Evolutionary conservation across 2,113 vertebrate genomes (phyloP), one percentile per base, ranked within the genome.

Genomic region (Saimiri boliviensis): DNA sequence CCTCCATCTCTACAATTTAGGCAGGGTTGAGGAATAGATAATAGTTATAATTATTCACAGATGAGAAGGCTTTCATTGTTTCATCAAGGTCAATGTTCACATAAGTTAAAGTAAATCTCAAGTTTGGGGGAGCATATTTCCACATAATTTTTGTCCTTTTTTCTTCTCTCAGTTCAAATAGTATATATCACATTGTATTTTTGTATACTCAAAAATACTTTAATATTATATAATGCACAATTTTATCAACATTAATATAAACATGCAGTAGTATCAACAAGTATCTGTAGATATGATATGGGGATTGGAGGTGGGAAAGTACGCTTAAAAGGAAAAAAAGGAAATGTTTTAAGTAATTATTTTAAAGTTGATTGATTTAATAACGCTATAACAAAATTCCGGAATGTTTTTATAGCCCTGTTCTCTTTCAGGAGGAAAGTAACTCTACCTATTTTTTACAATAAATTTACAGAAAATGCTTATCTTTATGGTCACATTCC

Each of bases 401-500:
- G 54, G 47, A 73, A 60, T 76, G 19, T 74, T 84, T 84, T 32
- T 79, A 12, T 76, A 37, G 16, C 4, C 12, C 16, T 19, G 11
- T 32, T 95, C 80, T 77, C 40, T 52, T 95, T 94, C 30, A 87
- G n/a, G 58, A 93, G 85, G 17, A 86, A 91, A 93, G 27, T 68
- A 35, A 92, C 32, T 81, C 12, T 60, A 79, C 87, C 49, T 96
- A 71, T 74, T 77, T 73, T 93, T 42, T 47, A 12, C 91, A 30
- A 47, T 70, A 37, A 74, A 77, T 54, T 92, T 87, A 52, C 2
- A 45, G 42, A 95, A 68, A n/a, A 30, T 63, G 60, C 30, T 63
- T 63, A 63, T 32, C 12, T 30, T 63, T 32, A 13, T 32, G 60
- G n/a, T 76, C 87, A 2, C 13, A 10, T 49, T 54, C 9, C 89